Evolutionary conservation across 2,797 vertebrate genomes (phyloP), one percentile per base, ranked within the genome.

Genomic region (Helarctos malayanus): DNA sequence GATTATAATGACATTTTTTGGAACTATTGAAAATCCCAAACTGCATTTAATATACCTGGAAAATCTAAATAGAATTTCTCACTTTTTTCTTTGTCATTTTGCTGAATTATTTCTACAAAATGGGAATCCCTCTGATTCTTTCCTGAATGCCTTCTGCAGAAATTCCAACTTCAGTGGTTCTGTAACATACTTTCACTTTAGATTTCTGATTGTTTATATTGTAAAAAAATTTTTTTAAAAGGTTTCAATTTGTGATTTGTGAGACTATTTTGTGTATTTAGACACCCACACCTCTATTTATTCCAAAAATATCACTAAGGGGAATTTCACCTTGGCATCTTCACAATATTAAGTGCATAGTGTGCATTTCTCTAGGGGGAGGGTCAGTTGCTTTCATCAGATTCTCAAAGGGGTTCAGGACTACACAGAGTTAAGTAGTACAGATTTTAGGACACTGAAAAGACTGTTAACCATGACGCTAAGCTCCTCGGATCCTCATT

Each of bases 51-150:
- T 63, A 47, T 56, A 69, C 47, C 49, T 84, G 5, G 7, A 81
- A n/a, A 84, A 69, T 88, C 27, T 68, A 89, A 59, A n/a, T 56
- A 47, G 14, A 69, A 87, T 91, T 73, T 45, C 29, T 87, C 29
- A 57, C 1, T 21, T 65, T 94, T 87, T 90, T 83, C 45, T 91
- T 92, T 49, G 32, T n/a, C n/a, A 38, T 73, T 73, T 83, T 88
- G 81, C 32, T 76, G 52, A 93, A 38, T 76, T 56, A 23, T 78
- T 92, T 84, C 27, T 80, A 29, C 9, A 56, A 16, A 47, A 32
- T 25, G 2, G 12, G 32, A 85, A 76, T 63, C 45, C 25, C 38
- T 75, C 89, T 49, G 12, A 13, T 54, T 76, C 54, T 81, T 81
- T 68, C 25, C 35, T 29, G 47, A 76, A 73, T 13, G 25, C 16